Evolutionary conservation across 2,113 vertebrate species (phyloP).

Genomic region (Choloepus hoffmanni): DNA sequence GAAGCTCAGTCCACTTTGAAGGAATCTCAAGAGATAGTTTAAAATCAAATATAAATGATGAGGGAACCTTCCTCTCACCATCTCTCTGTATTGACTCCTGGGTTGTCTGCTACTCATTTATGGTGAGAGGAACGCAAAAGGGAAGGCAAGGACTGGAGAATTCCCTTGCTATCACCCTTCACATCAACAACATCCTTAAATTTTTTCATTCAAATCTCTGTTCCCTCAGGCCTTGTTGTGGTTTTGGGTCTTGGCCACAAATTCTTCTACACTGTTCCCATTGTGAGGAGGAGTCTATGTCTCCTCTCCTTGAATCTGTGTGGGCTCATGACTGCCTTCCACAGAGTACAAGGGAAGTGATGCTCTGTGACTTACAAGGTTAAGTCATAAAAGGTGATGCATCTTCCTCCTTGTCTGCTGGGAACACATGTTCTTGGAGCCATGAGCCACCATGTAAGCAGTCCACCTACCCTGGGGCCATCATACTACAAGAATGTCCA

Average conservation of each 20-base stretch:
- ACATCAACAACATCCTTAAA: neutral
- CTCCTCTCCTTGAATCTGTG: neutral
- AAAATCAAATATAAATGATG: neutral
- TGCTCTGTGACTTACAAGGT: fast-evolving
- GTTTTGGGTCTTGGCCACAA: neutral
- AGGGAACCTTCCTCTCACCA: neutral
- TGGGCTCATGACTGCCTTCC: neutral
- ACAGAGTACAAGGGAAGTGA: neutral
- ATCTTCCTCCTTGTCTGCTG: neutral
- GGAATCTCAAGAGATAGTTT: neutral
- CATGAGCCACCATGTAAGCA: neutral
- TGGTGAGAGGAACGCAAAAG: neutral
- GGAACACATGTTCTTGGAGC: neutral
- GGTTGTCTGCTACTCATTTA: neutral
- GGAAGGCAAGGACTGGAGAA: neutral
- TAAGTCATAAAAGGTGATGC: neutral
- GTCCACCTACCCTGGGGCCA: neutral
- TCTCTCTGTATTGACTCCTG: neutral
- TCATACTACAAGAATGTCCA: neutral
- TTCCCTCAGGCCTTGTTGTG: neutral
- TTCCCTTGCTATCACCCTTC: neutral
- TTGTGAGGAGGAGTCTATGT: neutral
- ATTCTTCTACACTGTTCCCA: neutral
- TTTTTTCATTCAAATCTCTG: neutral
- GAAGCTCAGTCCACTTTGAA: neutral